Evolutionary conservation across 2,888 invertebrate genomes (phyloP), one percentile per base, ranked within the genome.

Genomic region (Falcaria lacertinaria): DNA sequence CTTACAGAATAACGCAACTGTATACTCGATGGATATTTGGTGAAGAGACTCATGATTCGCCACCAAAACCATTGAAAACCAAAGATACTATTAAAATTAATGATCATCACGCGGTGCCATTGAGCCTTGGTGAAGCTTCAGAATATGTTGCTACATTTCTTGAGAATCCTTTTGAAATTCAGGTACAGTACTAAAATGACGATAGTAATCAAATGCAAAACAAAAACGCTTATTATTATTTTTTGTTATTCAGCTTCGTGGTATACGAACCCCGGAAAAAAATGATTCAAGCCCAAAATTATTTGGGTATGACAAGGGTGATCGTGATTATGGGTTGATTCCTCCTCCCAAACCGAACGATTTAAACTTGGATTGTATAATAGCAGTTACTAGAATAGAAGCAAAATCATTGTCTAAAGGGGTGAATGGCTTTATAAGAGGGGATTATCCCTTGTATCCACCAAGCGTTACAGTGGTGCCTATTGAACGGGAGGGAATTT

Each of bases 381-480:
- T 89, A 45, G 88, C 86, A 16, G 52, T 66, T 1, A 80, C 82
- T 1, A 77, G 66, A 57, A 82, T 89, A 39, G 75, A 85, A 50
- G 63, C 72, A n/a, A 67, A 50, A 36, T 28, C 45, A 33, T 52
- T 88, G 40, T 57, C 76, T 15, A 76, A 67, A 57, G 62, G 68
- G 14, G 42, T 61, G 1, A 85, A 79, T 49, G 60, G 58, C 13
- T 60, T 75, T 33, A 42, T 80, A 2, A 64, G 60, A 47, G 83
- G 76, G 44, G 87, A 88, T 25, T 87, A 68, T 54, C 66, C 83
- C 1, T 51, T 88, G 33, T 80, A 63, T 49, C 85, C 88, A 34
- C 74, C 75, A 13, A 58, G 48, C 44, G 34, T 48, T n/a, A 46
- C 48, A 13, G 43, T 70, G 4, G 48, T 39, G 4, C 37, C 38